These are phyloP conservation scores for Mionectes olivaceus DNA, from an alignment of 2,797 vertebrate genomes.

Conservation along the genomic window DNA sequence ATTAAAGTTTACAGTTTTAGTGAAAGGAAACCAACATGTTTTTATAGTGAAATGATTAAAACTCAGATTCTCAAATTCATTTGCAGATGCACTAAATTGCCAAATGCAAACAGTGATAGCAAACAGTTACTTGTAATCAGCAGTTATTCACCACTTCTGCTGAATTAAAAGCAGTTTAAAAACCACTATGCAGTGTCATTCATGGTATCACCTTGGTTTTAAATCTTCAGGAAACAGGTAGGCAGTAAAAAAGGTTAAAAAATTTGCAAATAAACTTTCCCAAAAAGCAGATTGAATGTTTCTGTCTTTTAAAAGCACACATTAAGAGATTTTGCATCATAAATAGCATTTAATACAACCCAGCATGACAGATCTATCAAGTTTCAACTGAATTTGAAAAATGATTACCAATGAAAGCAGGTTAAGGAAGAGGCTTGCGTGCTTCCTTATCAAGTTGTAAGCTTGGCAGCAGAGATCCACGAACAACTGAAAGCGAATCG, in stretches of 20 bases:
- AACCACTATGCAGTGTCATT: neutral
- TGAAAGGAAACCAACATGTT: neutral
- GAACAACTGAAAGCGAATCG: conserved; percentile 97
- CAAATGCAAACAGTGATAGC: neutral
- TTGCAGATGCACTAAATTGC: neutral
- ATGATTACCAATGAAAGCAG: conserved; percentile 91
- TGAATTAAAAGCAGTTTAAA: neutral
- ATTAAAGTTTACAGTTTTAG: neutral
- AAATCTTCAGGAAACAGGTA: neutral
- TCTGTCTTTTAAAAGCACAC: neutral
- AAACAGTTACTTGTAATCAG: neutral
- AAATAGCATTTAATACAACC: neutral
- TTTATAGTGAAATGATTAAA: neutral
- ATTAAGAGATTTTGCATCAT: neutral
- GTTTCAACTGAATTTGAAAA: neutral
- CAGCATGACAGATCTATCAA: neutral
- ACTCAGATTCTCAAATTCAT: neutral
- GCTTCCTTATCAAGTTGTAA: conserved; percentile 96
- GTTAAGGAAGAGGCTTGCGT: conserved; percentile 94
- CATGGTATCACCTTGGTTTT: neutral
- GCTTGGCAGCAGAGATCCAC: conserved; percentile 97
- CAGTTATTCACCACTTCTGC: neutral
- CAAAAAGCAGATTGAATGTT: neutral
- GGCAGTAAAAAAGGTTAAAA: neutral
- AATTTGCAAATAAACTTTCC: neutral